These are phyloP conservation scores for Brachionus asplanchnoidis DNA, from an alignment of 1,140 invertebrate species.

Conservation along the genomic window DNA sequence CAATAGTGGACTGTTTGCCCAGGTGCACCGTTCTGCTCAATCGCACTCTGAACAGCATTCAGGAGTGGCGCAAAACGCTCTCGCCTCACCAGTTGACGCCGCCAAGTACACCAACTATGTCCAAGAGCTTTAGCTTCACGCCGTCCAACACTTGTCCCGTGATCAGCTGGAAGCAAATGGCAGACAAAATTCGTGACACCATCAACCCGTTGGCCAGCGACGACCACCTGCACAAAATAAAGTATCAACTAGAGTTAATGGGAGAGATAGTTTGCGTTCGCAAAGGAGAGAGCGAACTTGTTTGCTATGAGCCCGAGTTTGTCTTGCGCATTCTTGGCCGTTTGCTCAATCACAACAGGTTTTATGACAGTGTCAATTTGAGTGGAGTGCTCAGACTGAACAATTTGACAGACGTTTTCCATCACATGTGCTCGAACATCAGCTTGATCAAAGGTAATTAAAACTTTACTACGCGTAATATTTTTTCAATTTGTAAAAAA, in stretches of 20 bases:
- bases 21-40: conserved; percentile 7
- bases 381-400: background rate
- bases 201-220: conserved; percentile 68
- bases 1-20: background rate
- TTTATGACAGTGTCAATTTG: background rate
- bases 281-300: conserved; percentile 63
- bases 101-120: background rate
- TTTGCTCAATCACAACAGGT: conserved; percentile 62
- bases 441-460: background rate
- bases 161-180: conserved; percentile 65
- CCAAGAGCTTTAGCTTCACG: background rate
- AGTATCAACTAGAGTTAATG: conserved; percentile 67
- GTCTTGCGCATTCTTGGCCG: conserved; percentile 70
- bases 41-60: background rate
- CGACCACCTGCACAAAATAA: conserved; percentile 65
- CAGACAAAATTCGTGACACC: conserved; percentile 62
- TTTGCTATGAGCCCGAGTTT: conserved; percentile 71
- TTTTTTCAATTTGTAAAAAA: too few species aligned
- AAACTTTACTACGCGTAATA: too few species aligned
- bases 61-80: conserved; percentile 3
- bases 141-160: conserved; percentile 58
- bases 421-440: background rate
- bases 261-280: conserved; percentile 65
- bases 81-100: background rate
- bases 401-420: background rate